These are phyloP conservation scores for Macrosiphum euphorbiae DNA, from an alignment of 2,888 invertebrate species.

Conservation along the genomic window DNA sequence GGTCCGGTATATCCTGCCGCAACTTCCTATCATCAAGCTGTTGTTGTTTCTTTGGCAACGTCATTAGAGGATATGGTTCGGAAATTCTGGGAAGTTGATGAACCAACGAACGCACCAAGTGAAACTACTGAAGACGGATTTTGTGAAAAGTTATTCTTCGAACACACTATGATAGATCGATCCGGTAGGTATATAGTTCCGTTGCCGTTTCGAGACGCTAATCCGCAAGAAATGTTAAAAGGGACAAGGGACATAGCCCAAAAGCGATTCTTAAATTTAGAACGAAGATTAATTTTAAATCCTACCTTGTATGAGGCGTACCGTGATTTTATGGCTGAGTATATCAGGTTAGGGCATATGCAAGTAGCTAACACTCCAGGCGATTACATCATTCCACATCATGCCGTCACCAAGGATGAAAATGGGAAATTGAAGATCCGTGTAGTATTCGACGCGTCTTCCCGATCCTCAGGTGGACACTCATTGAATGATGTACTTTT, in stretches of 20 bases:
- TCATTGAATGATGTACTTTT: conserved; percentile 69
- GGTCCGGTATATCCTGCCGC: too few relatives aligned
- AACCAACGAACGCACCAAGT: too few relatives aligned
- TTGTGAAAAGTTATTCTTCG: background rate
- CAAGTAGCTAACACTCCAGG: background rate
- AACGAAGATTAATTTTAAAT: background rate
- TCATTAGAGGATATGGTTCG: too few relatives aligned
- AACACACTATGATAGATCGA: background rate
- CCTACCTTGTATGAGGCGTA: background rate
- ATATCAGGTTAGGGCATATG: background rate
- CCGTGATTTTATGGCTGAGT: background rate
- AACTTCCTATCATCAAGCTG: too few relatives aligned
- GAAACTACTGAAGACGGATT: background rate
- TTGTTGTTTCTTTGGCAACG: too few relatives aligned
- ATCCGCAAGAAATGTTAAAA: background rate
- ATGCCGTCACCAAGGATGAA: conserved; percentile 65
- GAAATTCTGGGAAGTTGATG: too few relatives aligned
- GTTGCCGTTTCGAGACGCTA: background rate
- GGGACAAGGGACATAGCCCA: background rate
- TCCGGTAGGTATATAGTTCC: background rate
- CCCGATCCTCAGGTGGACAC: conserved; percentile 66
- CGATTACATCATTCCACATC: conserved; percentile 67
- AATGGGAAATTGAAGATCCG: conserved; percentile 66
- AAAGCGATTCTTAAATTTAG: background rate
- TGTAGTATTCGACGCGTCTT: conserved; percentile 67